phyloP scores from a whole-genome alignment of 35 echinoderm and acorn worm species.

The Anneissia japonica region DNA sequence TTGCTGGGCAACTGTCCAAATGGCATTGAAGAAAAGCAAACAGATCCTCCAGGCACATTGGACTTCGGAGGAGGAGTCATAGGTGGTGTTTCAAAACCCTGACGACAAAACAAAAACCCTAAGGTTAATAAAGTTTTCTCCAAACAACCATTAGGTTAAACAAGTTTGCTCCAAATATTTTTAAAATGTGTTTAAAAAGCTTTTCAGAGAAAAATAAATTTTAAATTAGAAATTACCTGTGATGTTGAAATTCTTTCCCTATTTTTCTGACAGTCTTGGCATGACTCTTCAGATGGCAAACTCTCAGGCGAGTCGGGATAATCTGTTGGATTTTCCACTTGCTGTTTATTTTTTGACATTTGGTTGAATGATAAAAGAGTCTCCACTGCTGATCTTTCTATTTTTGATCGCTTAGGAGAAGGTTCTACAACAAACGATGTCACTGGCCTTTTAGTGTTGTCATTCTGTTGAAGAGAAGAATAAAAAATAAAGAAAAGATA shows the following conservation, averaged over 20 bases:
- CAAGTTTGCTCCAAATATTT: too few relatives aligned
- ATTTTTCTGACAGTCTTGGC: background rate
- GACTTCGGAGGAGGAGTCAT: conserved; percentile 73
- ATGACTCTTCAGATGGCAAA: background rate
- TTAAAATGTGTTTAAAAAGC: too few relatives aligned
- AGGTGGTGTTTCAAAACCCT: conserved; percentile 74
- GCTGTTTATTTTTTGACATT: background rate
- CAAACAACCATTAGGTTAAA: too few relatives aligned
- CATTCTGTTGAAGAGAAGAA: too few relatives aligned
- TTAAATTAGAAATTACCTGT: background rate
- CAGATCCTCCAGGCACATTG: background rate
- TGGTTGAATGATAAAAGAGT: background rate
- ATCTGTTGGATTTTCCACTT: background rate
- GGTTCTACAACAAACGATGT: too few relatives aligned
- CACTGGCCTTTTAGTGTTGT: background rate
- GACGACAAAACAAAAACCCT: too few relatives aligned
- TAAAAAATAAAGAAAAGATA: too few relatives aligned
- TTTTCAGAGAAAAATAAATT: too few relatives aligned
- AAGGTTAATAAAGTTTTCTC: too few relatives aligned
- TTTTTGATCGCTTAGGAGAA: background rate
- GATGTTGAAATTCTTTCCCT: background rate
- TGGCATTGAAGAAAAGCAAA: background rate
- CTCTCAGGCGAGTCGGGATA: background rate
- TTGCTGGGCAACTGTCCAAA: conserved; percentile 48
- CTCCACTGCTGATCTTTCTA: background rate